These are phyloP conservation scores for Agrochola circellaris DNA, from an alignment of 2,888 invertebrate genomes.

Conservation along the genomic window DNA sequence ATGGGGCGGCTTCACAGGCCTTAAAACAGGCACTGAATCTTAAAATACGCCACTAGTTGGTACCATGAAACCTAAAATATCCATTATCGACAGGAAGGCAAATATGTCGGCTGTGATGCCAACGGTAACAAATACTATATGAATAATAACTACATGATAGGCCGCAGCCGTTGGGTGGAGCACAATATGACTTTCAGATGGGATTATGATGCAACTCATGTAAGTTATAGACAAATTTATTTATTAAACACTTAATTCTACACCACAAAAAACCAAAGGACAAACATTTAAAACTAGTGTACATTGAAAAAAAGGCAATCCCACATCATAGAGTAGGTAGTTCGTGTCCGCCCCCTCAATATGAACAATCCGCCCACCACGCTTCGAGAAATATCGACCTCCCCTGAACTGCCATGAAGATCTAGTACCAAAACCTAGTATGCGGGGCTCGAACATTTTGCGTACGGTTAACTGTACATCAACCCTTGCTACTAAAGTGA, in stretches of 20 bases:
- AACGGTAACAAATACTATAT: constrained; percentile 98
- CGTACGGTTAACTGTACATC: not conserved
- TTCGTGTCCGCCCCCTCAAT: not conserved
- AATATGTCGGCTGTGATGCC: constrained; percentile 95
- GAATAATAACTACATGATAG: constrained; percentile 96
- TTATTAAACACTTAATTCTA: not conserved
- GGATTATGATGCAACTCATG: constrained; percentile 91
- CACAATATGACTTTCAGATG: constrained; percentile 93
- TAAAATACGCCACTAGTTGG: not conserved
- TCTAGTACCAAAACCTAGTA: not conserved
- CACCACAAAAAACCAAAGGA: not conserved
- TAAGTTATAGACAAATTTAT: constrained; percentile 52
- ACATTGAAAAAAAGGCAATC: too few relatives aligned
- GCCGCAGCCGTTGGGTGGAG: constrained; percentile 98
- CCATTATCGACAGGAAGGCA: constrained; percentile 91
- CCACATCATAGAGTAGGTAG: not conserved
- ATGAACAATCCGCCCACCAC: not conserved
- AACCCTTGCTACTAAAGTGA: not conserved
- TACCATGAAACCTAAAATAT: not conserved
- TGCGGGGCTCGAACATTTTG: not conserved
- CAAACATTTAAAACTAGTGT: not conserved
- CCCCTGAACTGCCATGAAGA: not conserved
- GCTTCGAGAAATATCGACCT: not conserved
- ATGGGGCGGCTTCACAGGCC: too few relatives aligned
- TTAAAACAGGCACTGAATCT: too few relatives aligned